These are phyloP conservation scores for Bombus superbus DNA, from an alignment of 1,140 invertebrate species.

Conservation along the genomic window DNA sequence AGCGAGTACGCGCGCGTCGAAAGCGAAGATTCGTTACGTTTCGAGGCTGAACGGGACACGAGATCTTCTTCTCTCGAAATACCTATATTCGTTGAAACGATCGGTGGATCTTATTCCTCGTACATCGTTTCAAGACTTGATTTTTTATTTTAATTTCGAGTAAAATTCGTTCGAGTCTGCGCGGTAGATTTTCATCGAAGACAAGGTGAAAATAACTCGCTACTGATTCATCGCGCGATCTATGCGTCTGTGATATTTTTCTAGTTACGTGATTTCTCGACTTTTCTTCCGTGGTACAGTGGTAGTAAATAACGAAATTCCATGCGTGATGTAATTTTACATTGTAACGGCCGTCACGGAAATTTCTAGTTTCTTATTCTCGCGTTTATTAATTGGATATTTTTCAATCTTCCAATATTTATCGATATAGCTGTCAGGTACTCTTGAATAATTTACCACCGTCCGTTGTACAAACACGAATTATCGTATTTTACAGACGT, in stretches of 20 bases:
- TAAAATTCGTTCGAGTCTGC: too few species aligned
- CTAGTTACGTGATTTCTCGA: too few species aligned
- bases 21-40: background rate
- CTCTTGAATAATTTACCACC: background rate
- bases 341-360: too few species aligned
- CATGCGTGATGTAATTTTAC: too few species aligned
- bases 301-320: too few species aligned
- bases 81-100: background rate
- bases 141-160: too few species aligned
- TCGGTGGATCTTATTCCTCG: fast-evolving
- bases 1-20: background rate
- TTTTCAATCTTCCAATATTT: background rate
- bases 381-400: background rate
- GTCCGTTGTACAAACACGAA: background rate
- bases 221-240: too few species aligned
- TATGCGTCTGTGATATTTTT: too few species aligned
- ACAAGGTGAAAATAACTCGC: too few species aligned
- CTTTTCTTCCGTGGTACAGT: too few species aligned
- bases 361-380: too few species aligned
- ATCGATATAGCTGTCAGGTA: background rate
- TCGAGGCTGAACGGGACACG: background rate
- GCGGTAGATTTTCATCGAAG: too few species aligned
- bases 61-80: background rate
- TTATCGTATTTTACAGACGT: background rate
- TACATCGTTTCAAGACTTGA: background rate